These are phyloP conservation scores for Euwallacea similis DNA, from an alignment of 1,140 invertebrate genomes.

Conservation along the genomic window DNA sequence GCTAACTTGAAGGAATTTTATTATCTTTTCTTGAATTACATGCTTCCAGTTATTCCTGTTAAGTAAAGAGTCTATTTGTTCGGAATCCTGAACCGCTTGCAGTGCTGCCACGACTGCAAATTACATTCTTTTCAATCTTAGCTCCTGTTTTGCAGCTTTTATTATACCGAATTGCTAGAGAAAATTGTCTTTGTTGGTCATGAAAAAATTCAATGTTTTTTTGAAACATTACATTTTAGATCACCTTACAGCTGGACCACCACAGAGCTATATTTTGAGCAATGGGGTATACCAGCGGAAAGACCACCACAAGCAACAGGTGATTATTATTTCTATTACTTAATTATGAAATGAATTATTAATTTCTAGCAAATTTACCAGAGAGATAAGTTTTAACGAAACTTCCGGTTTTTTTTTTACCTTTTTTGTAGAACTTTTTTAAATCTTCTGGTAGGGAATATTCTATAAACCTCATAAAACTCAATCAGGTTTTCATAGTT, in stretches of 20 bases:
- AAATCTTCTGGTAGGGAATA: too few relatives aligned
- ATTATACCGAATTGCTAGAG: conserved; percentile 1
- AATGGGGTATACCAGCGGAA: conserved; percentile 38
- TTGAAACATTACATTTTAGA: conserved; percentile 16
- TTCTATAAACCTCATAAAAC: too few relatives aligned
- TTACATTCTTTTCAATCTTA: conserved; percentile 13
- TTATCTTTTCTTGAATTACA: too few relatives aligned
- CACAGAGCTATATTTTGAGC: conserved; percentile 29
- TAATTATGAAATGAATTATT: too few relatives aligned
- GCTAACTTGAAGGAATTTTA: too few relatives aligned
- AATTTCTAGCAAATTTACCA: too few relatives aligned
- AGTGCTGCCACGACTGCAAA: conserved; percentile 8
- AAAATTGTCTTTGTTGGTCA: background rate
- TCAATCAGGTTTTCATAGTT: too few relatives aligned
- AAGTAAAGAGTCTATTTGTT: too few relatives aligned
- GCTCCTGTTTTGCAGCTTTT: conserved; percentile 4
- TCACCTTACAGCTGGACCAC: conserved; percentile 30
- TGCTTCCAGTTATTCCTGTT: too few relatives aligned
- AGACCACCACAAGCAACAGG: conserved; percentile 38
- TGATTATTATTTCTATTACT: background rate
- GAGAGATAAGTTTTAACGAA: too few relatives aligned
- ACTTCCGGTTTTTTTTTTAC: too few relatives aligned
- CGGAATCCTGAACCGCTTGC: background rate
- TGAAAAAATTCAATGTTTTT: background rate
- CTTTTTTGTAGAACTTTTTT: too few relatives aligned